These are phyloP conservation scores for Misgurnus mizolepis DNA, from an alignment of 2,113 vertebrate genomes.

Conservation along the genomic window DNA sequence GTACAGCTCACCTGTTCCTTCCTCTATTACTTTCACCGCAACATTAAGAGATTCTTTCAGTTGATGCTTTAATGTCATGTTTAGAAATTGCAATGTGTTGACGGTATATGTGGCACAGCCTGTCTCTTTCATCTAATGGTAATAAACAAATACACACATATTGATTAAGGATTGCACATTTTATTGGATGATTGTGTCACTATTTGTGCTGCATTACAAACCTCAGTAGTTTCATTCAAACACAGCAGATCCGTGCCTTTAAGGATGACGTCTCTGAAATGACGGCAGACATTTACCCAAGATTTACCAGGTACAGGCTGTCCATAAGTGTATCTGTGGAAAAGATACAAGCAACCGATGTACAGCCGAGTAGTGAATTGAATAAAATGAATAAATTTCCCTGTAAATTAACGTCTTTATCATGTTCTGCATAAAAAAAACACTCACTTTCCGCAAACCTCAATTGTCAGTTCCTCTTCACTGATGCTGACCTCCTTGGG, in stretches of 20 bases:
- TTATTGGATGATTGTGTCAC: not conserved
- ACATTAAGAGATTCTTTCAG: not conserved
- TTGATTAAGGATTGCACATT: not conserved
- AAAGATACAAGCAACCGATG: not conserved
- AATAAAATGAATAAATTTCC: not conserved
- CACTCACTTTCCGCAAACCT: slow-evolving; percentile 69
- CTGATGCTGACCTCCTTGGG: slow-evolving; percentile 48
- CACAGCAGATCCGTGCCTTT: slow-evolving; percentile 10
- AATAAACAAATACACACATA: not conserved
- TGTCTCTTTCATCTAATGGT: slow-evolving; percentile 42
- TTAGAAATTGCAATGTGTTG: slow-evolving; percentile 26
- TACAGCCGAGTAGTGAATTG: not conserved
- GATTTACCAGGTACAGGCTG: slow-evolving; percentile 68
- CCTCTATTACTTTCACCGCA: not conserved
- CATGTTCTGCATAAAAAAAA: not conserved
- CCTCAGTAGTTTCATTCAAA: slow-evolving; percentile 34
- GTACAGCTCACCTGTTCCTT: slow-evolving; percentile 26
- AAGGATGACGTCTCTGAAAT: fast-evolving
- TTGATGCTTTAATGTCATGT: not conserved
- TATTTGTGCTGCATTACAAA: not conserved
- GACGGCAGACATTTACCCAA: slow-evolving; percentile 51
- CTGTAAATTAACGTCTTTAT: not conserved
- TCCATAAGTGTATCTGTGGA: slow-evolving; percentile 68
- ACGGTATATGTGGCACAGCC: slow-evolving; percentile 62
- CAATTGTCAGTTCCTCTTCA: slow-evolving; percentile 46